These are phyloP conservation scores for Sebastes aleutianus DNA, from an alignment of 2,797 vertebrate species.

Conservation along the genomic window DNA sequence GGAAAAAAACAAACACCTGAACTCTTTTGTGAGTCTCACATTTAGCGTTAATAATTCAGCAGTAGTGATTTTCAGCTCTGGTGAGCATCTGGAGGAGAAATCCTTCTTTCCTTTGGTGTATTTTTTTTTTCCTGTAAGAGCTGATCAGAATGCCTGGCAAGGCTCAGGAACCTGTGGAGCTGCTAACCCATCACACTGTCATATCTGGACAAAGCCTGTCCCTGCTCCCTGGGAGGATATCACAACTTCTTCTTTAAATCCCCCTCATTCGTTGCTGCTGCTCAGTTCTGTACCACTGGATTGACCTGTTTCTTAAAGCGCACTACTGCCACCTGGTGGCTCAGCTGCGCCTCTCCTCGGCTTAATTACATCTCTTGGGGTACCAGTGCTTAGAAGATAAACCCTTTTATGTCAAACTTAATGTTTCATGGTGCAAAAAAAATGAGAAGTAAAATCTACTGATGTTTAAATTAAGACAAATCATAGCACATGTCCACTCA, in stretches of 20 bases:
- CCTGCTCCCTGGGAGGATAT: constrained; percentile 59
- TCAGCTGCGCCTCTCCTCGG: not conserved
- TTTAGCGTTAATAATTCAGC: constrained; percentile 43
- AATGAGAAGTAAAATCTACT: constrained; percentile 59
- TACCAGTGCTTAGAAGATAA: constrained; percentile 39
- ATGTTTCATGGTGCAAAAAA: constrained; percentile 72
- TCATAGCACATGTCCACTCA: constrained; percentile 55
- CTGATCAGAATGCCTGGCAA: constrained; percentile 29
- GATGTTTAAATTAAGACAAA: constrained; percentile 74
- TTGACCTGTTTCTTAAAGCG: constrained; percentile 30
- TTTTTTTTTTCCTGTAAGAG: constrained; percentile 2
- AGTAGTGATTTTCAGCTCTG: constrained; percentile 46
- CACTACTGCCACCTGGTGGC: constrained; percentile 77
- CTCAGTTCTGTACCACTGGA: not conserved
- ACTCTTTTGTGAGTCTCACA: constrained; percentile 12
- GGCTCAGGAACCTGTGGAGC: constrained; percentile 27
- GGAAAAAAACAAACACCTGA: not conserved
- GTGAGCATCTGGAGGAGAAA: constrained; percentile 35
- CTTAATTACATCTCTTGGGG: constrained; percentile 77
- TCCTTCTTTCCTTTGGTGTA: not conserved
- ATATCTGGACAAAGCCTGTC: constrained; percentile 57
- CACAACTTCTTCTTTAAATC: constrained; percentile 36
- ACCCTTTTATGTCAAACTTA: constrained; percentile 72
- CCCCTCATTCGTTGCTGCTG: constrained; percentile 24
- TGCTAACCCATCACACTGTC: constrained; percentile 44